phyloP scores from a whole-genome alignment of 2,888 invertebrate genomes.

The Phragmatobia fuliginosa region DNA sequence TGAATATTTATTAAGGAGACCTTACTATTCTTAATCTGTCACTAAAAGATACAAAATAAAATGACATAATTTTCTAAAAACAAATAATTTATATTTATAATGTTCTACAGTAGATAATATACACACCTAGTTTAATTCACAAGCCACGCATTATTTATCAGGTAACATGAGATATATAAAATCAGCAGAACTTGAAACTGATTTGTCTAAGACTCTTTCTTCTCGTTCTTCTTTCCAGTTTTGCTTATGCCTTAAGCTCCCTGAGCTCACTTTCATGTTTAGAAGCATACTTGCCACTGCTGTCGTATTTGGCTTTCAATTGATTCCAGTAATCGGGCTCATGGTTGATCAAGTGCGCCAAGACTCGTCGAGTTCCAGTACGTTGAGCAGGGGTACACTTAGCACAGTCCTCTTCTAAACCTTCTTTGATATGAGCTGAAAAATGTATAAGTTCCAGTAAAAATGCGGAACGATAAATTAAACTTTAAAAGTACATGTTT shows the following conservation, averaged over 20 bases:
- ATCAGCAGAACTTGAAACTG: neutral
- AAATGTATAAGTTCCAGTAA: neutral
- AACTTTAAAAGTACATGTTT: neutral
- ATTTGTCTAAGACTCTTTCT: neutral
- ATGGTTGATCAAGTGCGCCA: conserved; percentile 65
- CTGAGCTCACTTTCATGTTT: conserved; percentile 53
- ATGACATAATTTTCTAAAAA: neutral
- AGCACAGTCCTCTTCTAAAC: conserved; percentile 56
- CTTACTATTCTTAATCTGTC: too few species aligned
- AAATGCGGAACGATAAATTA: neutral
- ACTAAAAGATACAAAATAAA: neutral
- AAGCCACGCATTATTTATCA: conserved; percentile 33
- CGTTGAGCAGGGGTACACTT: conserved; percentile 66
- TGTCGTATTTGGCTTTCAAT: conserved; percentile 69
- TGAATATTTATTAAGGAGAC: too few species aligned
- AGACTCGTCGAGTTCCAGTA: conserved; percentile 57
- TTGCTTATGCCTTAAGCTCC: conserved; percentile 21
- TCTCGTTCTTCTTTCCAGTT: neutral
- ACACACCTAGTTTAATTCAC: conserved; percentile 31
- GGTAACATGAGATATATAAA: neutral
- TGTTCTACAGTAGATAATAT: conserved; percentile 25
- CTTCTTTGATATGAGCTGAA: conserved; percentile 11
- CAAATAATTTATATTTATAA: conserved; percentile 10
- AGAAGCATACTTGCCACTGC: conserved; percentile 55
- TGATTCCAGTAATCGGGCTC: conserved; percentile 62